Percentiles rank a stretch among this genome's conserved stretches.
These are phyloP conservation scores for Solen grandis DNA, from an alignment of 1,140 invertebrate genomes.

Conservation along the genomic window DNA sequence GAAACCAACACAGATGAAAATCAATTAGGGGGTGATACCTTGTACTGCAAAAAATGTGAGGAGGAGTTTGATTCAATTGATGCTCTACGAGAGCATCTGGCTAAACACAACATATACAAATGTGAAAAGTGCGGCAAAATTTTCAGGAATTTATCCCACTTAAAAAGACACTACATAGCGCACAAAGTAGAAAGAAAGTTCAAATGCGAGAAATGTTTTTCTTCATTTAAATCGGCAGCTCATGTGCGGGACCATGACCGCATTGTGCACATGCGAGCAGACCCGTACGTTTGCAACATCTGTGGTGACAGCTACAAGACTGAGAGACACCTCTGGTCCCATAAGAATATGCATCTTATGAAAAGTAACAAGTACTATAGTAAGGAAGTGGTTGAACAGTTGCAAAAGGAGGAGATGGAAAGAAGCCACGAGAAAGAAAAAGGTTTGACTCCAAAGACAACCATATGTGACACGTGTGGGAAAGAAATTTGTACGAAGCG, in stretches of 20 bases:
- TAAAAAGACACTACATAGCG: no score
- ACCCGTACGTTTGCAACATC: neutral
- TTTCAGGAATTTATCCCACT: no score
- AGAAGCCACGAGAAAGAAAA: neutral
- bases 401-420: conserved; percentile 26
- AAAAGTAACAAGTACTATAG: conserved; percentile 42
- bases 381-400: conserved; percentile 28
- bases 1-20: no score
- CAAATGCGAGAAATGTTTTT: conserved; percentile 7
- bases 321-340: conserved; percentile 1
- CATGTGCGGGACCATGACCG: conserved; percentile 12
- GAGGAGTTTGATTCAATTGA: no score
- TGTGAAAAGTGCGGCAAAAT: no score
- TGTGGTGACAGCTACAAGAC: conserved; percentile 2
- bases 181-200: no score
- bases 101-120: no score
- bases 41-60: no score
- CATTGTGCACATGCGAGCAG: neutral
- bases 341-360: conserved; percentile 26
- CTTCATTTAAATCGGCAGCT: neutral
- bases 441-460: neutral
- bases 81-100: no score
- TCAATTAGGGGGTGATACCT: no score
- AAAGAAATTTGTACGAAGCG: conserved; percentile 3
- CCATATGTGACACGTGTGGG: conserved; percentile 29